Percentiles rank a stretch among this genome's conserved stretches.
These are phyloP conservation scores for Rhagonycha fulva DNA, from an alignment of 2,888 invertebrate species.

Conservation along the genomic window DNA sequence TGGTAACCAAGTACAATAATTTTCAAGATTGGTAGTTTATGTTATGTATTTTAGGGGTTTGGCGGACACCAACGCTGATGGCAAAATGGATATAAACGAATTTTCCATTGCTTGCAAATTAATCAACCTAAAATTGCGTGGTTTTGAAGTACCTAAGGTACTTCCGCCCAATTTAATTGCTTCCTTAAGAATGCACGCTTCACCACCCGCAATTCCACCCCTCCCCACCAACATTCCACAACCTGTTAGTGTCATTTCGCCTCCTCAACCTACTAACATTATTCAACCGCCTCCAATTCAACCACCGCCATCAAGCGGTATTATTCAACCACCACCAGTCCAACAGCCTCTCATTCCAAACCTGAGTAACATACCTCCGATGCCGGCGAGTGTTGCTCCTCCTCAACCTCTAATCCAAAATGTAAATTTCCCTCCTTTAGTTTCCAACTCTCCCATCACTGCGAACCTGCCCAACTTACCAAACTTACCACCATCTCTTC, in stretches of 20 bases:
- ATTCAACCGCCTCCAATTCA: slow-evolving; percentile 29
- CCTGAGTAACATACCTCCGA: slow-evolving; percentile 23
- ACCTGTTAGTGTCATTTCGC: slow-evolving; percentile 22
- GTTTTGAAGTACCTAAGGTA: slow-evolving; percentile 85
- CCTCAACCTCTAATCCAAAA: slow-evolving; percentile 35
- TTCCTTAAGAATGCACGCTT: slow-evolving; percentile 63
- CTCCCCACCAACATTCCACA: slow-evolving; percentile 46
- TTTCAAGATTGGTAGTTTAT: background rate
- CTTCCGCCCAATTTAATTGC: slow-evolving; percentile 78
- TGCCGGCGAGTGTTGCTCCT: slow-evolving; percentile 38
- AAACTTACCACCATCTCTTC: slow-evolving; percentile 4
- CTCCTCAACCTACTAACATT: slow-evolving; percentile 30
- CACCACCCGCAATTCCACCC: slow-evolving; percentile 46
- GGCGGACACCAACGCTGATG: slow-evolving; percentile 95
- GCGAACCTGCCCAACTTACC: slow-evolving; percentile 31
- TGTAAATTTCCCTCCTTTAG: slow-evolving; percentile 12
- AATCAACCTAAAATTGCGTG: slow-evolving; percentile 89
- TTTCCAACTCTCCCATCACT: slow-evolving; percentile 10
- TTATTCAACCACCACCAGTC: slow-evolving; percentile 23
- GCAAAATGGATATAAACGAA: slow-evolving; percentile 93
- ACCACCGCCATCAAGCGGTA: slow-evolving; percentile 52
- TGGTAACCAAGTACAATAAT: slow-evolving; percentile 70
- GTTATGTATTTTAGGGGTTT: slow-evolving; percentile 65
- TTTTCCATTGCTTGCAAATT: slow-evolving; percentile 97
- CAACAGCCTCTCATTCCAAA: slow-evolving; percentile 26